Evolutionary conservation across 1,140 invertebrate species (phyloP), one percentile per base, ranked within the genome.

Genomic region (Panagrolaimus sp.): DNA sequence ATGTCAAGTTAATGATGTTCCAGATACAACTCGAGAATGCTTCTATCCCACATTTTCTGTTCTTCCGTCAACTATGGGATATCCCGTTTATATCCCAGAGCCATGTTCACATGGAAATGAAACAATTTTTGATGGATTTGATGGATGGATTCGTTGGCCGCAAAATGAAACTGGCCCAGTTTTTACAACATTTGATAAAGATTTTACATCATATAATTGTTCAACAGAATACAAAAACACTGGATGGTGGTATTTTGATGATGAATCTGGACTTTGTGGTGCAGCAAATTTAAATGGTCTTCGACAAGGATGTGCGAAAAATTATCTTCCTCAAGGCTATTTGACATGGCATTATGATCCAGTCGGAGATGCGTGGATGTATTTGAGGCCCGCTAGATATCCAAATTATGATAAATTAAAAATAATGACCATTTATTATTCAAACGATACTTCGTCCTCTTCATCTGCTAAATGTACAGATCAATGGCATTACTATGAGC

Each of bases 341-440:
- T 16, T 57, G 11, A 57, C 51, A 25, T 57, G 51, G 51, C 51
- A 27, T 11, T 57, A 20, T 8, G 51, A 57, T 25, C 20, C 27
- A 27, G 2, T 57, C 0, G 51, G 20, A 57, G 51, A 57, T 13
- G 51, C 51, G n/a, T 16, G 51, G n/a, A 8, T 57, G 51, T 57
- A 57, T 27, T 27, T 57, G 9, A 20, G 51, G 20, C 51, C 51
- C 11, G 9, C 20, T 20, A 4, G 2, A 25, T 57, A 57, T 27
- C 51, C 51, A 25, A 11, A 57, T 27, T 57, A 57, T 16, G 51
- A 57, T 48, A 38, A n/a, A n/a, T n/a, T n/a, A n/a, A n/a, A n/a
- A n/a, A n/a, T n/a, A n/a, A n/a, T n/a, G n/a, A n/a, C n/a, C n/a
- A n/a, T n/a, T n/a, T n/a, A n/a, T n/a, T n/a, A n/a, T n/a, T n/a